Evolutionary conservation across 2,113 vertebrate genomes (phyloP).

Genomic region (Etheostoma spectabile): DNA sequence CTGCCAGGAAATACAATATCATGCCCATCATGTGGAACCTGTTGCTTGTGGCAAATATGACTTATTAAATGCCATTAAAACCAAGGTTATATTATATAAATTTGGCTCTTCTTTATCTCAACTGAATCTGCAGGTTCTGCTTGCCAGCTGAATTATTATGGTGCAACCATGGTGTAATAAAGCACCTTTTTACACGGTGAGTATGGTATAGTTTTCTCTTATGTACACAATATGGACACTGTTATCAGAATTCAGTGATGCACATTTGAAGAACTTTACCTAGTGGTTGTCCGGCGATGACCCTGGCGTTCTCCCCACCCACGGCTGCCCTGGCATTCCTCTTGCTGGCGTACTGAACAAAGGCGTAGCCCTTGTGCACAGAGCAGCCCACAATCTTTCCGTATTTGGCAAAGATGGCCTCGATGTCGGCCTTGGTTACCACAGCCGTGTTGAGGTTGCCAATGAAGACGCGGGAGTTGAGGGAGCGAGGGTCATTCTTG

Average conservation of each 20-base stretch:
- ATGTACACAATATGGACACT: not conserved
- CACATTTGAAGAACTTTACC: constrained; percentile 79
- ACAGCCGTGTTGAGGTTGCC: constrained; percentile 97
- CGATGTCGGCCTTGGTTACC: constrained; percentile 95
- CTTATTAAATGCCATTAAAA: not conserved
- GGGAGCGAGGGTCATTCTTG: constrained; percentile 96
- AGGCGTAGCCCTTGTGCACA: constrained; percentile 96
- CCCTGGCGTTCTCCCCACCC: constrained; percentile 90
- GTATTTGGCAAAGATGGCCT: constrained; percentile 97
- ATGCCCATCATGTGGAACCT: no score
- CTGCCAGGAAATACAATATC: not conserved
- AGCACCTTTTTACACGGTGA: not conserved
- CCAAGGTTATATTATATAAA: not conserved
- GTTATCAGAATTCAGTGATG: not conserved
- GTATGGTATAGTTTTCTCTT: not conserved
- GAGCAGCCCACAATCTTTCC: constrained; percentile 98
- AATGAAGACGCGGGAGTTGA: constrained; percentile 97
- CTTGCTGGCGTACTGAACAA: constrained; percentile 96
- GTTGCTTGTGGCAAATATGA: not conserved
- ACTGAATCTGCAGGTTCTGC: no score
- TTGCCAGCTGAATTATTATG: no score
- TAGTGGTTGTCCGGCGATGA: constrained; percentile 94
- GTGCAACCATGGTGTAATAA: not conserved
- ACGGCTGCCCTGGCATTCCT: constrained; percentile 92
- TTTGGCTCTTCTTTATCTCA: not conserved